phyloP scores from a whole-genome alignment of 1,140 invertebrate species.

The Diabrotica virgifera region DNA sequence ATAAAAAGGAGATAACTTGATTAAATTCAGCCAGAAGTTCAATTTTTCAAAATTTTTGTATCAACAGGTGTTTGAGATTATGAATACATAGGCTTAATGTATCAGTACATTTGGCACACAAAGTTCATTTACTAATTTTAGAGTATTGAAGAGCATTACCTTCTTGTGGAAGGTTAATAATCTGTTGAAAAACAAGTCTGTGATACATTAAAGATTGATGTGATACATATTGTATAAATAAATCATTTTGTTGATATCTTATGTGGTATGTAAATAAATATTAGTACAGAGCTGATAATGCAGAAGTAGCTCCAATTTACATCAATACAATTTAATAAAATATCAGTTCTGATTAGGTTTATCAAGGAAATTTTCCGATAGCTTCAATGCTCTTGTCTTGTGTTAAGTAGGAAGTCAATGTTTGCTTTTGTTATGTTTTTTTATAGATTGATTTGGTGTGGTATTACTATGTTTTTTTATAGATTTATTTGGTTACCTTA shows the following conservation, averaged over 20 bases:
- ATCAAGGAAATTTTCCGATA: no score
- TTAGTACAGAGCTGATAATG: background rate
- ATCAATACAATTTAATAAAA: no score
- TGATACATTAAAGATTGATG: background rate
- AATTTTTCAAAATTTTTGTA: background rate
- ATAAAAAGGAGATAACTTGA: background rate
- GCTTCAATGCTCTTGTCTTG: no score
- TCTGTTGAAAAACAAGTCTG: background rate
- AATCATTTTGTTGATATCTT: background rate
- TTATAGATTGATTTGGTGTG: no score
- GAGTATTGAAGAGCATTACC: background rate
- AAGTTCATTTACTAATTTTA: no score
- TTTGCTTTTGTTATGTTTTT: no score
- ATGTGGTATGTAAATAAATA: background rate
- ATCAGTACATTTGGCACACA: no score
- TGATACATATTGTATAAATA: background rate
- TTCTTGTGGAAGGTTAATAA: background rate
- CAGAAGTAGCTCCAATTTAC: background rate
- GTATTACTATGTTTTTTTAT: no score
- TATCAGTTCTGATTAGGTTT: no score
- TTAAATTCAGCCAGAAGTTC: no score
- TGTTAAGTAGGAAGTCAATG: no score
- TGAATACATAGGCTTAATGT: background rate
- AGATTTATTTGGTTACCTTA: no score
- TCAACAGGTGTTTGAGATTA: constrained; percentile 16